Percentiles rank a stretch among this genome's conserved stretches.
Conservation (phyloP, 2,797 vertebrate genomes). For the Parauchenoglanis ngamensis region DNA sequence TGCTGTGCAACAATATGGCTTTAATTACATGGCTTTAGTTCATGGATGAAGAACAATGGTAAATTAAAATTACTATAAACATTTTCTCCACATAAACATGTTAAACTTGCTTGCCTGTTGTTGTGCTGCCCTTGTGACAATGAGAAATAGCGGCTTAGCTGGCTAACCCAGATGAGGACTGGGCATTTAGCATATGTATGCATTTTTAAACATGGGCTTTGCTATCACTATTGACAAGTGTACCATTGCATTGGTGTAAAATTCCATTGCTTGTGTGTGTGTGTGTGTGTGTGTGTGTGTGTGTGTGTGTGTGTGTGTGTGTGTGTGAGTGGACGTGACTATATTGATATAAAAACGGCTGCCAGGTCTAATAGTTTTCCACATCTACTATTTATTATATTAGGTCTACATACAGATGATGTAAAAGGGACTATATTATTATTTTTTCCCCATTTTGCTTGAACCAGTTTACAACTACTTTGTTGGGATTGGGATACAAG, state of each 20-base stretch:
- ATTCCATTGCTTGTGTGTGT: not conserved
- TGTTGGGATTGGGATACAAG: not conserved
- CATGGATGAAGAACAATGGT: not conserved
- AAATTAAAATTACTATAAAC: not conserved
- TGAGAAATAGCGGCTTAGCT: not conserved
- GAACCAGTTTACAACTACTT: not conserved
- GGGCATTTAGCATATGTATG: slow-evolving; percentile 2
- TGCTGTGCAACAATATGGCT: not conserved
- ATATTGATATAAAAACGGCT: not conserved
- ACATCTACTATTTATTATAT: not conserved
- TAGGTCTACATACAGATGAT: not conserved
- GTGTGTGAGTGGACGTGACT: not conserved
- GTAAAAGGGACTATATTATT: too few relatives aligned
- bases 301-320: too few relatives aligned
- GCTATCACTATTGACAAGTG: not conserved
- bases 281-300: not conserved
- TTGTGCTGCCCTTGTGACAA: not conserved
- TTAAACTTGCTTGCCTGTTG: not conserved
- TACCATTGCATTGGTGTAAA: too few relatives aligned
- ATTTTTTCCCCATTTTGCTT: not conserved
- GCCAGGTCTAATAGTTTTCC: not conserved
- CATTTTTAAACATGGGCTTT: not conserved
- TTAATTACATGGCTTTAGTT: not conserved
- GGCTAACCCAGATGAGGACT: not conserved
- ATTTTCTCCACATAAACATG: not conserved